A percentile compares a stretch with the other conserved stretches of the same genome.
Conservation (phyloP, 2,888 invertebrate genomes). For the Apodemia duryi region DNA sequence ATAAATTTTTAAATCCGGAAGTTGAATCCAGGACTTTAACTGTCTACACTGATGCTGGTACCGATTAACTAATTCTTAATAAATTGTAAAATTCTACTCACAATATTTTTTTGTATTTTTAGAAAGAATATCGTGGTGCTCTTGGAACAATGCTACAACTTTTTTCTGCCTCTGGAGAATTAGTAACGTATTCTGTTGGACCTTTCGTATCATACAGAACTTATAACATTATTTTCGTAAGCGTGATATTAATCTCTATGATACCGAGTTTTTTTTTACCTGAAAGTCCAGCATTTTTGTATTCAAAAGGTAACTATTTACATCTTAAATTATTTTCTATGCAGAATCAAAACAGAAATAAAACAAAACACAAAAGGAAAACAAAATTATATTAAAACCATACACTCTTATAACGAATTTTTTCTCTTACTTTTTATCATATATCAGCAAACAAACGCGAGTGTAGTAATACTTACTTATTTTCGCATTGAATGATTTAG, state of each 20-base stretch:
- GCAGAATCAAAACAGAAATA: too few species aligned
- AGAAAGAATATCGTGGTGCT: conserved; percentile 60
- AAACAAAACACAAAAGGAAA: too few species aligned
- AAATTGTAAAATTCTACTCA: conserved; percentile 9
- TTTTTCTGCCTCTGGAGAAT: conserved; percentile 52
- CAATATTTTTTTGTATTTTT: conserved; percentile 33
- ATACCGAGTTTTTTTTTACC: conserved; percentile 49
- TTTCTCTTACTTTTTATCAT: too few species aligned
- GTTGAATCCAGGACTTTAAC: too few species aligned
- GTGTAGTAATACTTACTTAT: too few species aligned
- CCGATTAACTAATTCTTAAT: too few species aligned
- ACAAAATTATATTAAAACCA: too few species aligned
- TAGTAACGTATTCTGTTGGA: conserved; percentile 50
- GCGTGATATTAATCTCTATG: conserved; percentile 34
- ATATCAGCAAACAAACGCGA: too few species aligned
- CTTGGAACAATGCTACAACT: conserved; percentile 56
- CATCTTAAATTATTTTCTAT: neutral
- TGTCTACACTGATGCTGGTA: too few species aligned
- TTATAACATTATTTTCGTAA: conserved; percentile 42
- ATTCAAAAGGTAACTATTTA: conserved; percentile 36
- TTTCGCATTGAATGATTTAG: too few species aligned
- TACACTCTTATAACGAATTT: too few species aligned
- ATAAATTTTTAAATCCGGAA: too few species aligned
- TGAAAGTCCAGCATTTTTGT: conserved; percentile 54
- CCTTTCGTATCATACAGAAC: conserved; percentile 50